Percentiles rank a stretch among this genome's conserved stretches.
Evolutionary conservation across 2,797 vertebrate genomes (phyloP).

Genomic region (Discoglossus pictus): DNA sequence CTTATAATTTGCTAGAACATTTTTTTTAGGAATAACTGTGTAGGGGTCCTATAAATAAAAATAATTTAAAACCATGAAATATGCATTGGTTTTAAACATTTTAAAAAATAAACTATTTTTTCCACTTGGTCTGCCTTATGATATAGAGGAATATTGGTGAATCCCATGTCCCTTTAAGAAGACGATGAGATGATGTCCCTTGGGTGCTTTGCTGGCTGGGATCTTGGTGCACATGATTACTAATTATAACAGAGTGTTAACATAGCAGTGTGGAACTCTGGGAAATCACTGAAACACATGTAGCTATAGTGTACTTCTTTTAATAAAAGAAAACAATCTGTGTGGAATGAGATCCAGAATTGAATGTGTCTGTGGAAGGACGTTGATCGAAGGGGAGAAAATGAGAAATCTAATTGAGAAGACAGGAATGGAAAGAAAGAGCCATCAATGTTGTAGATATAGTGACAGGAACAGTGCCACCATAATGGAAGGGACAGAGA

Average conservation of each 20-base stretch:
- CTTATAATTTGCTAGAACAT: too few species aligned
- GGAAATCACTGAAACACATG: background rate
- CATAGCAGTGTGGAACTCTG: background rate
- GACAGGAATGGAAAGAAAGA: slow-evolving; percentile 16
- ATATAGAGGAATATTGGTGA: too few species aligned
- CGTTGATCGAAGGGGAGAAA: slow-evolving; percentile 4
- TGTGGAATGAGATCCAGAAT: background rate
- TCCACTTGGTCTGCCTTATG: too few species aligned
- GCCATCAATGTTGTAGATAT: slow-evolving; percentile 9
- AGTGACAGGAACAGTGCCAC: slow-evolving; percentile 7
- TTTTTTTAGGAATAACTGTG: too few species aligned
- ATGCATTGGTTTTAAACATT: too few species aligned
- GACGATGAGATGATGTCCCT: slow-evolving; percentile 13
- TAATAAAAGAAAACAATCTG: background rate
- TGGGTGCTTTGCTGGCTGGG: background rate
- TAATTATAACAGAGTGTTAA: background rate
- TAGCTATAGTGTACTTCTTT: background rate
- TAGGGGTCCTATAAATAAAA: too few species aligned
- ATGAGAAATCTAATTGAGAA: slow-evolving; percentile 15
- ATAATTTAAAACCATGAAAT: too few species aligned
- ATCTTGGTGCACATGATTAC: background rate
- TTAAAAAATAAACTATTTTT: too few species aligned
- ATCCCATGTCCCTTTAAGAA: too few species aligned
- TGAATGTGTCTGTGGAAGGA: background rate
- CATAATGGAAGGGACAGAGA: background rate